Percentiles rank a stretch among this genome's conserved stretches.
These are phyloP conservation scores for Ganaspis brasiliensis DNA, from an alignment of 2,888 invertebrate genomes.

Conservation along the genomic window DNA sequence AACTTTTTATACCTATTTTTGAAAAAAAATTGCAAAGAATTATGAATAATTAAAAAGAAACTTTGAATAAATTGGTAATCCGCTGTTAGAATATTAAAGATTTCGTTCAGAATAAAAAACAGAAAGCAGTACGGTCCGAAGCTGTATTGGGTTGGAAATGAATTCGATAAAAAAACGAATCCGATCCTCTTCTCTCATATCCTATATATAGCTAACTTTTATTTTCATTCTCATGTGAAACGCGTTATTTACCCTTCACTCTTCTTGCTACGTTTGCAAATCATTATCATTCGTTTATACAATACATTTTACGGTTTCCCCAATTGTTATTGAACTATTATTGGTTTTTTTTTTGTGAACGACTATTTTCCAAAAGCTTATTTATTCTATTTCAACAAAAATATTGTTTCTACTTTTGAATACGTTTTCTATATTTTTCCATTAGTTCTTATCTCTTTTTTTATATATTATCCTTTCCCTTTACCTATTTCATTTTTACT, in stretches of 20 bases:
- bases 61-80: not conserved
- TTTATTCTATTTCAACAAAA: not conserved
- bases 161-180: conserved; percentile 17
- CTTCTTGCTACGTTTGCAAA: conserved; percentile 14
- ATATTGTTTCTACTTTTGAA: not conserved
- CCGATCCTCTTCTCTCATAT: not conserved
- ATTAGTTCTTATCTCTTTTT: too few relatives aligned
- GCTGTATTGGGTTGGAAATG: not conserved
- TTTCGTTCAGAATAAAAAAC: not conserved
- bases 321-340: not conserved
- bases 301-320: not conserved
- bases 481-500: too few relatives aligned
- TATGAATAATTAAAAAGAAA: too few relatives aligned
- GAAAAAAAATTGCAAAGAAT: not conserved
- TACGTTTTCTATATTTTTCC: not conserved
- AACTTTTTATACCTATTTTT: too few relatives aligned
- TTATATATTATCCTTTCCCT: too few relatives aligned
- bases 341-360: not conserved
- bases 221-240: not conserved
- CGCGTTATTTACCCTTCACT: conserved; percentile 38
- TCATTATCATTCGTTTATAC: conserved; percentile 12
- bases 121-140: not conserved
- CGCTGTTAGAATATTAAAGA: not conserved
- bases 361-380: not conserved
- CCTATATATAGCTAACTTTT: not conserved